phyloP scores from a whole-genome alignment of 2,888 invertebrate genomes.

The Diadegma fenestrale region DNA sequence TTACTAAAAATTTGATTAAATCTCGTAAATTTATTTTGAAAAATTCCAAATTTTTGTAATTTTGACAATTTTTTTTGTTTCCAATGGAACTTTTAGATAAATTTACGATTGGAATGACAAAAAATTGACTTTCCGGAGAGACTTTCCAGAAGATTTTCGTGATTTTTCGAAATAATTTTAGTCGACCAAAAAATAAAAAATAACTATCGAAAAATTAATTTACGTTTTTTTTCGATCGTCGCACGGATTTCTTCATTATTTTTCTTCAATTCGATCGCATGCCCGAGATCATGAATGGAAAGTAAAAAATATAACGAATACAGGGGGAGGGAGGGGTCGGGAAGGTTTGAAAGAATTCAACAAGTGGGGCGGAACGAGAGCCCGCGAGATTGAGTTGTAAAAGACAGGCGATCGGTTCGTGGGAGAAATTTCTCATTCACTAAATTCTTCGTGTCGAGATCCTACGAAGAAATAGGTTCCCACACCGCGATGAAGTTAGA shows the following conservation, averaged over 20 bases:
- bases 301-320: conserved; percentile 10
- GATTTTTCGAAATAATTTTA: too few relatives aligned
- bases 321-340: neutral
- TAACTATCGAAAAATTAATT: neutral
- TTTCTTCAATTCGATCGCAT: neutral
- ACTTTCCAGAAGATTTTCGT: too few relatives aligned
- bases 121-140: too few relatives aligned
- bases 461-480: conserved; percentile 77
- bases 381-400: conserved; percentile 61
- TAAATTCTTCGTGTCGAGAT: conserved; percentile 78
- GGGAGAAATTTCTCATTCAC: conserved; percentile 78
- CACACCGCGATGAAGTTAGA: conserved; percentile 75
- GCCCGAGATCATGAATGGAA: conserved; percentile 41
- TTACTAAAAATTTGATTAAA: too few relatives aligned
- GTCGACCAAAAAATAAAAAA: too few relatives aligned
- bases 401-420: conserved; percentile 66
- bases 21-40: too few relatives aligned
- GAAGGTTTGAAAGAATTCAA: conserved; percentile 36
- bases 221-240: too few relatives aligned
- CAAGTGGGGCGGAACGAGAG: conserved; percentile 59
- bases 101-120: too few relatives aligned
- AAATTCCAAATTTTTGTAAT: too few relatives aligned
- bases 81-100: too few relatives aligned
- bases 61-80: too few relatives aligned
- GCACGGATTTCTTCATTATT: neutral